Evolutionary conservation across 2,113 vertebrate species (phyloP).

Genomic region (Rhineura floridana): DNA sequence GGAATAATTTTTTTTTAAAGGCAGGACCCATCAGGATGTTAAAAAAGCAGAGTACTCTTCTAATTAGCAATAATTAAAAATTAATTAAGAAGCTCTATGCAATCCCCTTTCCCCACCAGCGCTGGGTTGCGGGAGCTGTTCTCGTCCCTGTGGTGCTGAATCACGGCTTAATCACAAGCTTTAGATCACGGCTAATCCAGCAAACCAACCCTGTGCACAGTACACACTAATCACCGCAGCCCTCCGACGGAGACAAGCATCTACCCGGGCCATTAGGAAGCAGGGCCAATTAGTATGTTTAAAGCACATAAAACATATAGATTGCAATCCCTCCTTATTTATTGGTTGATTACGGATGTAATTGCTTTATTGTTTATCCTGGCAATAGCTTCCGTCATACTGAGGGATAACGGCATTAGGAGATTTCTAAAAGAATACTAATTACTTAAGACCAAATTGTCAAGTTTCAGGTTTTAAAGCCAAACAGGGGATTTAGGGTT

Average conservation of each 20-base stretch:
- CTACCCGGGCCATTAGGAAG: slow-evolving; percentile 9
- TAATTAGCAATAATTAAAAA: slow-evolving; percentile 78
- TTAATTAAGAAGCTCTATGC: slow-evolving; percentile 74
- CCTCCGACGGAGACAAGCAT: slow-evolving; percentile 14
- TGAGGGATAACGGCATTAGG: slow-evolving; percentile 16
- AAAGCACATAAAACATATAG: slow-evolving; percentile 26
- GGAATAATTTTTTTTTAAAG: slow-evolving; percentile 56
- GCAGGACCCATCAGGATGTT: slow-evolving; percentile 66
- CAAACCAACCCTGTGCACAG: neutral
- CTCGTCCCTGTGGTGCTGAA: slow-evolving; percentile 73
- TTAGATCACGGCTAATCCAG: slow-evolving; percentile 18
- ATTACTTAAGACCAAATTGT: slow-evolving; percentile 49
- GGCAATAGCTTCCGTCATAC: neutral
- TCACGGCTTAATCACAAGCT: slow-evolving; percentile 28
- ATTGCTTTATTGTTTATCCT: slow-evolving; percentile 47
- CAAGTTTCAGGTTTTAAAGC: slow-evolving; percentile 44
- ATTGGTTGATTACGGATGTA: slow-evolving; percentile 41
- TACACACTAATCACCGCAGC: neutral
- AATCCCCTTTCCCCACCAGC: slow-evolving; percentile 32
- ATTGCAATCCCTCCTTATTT: slow-evolving; percentile 38
- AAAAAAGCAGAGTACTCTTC: slow-evolving; percentile 69
- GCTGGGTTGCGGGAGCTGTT: slow-evolving; percentile 67
- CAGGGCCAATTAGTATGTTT: slow-evolving; percentile 26
- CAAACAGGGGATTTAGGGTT: slow-evolving; percentile 37
- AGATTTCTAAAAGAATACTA: slow-evolving; percentile 36